Conservation (phyloP, 2,113 vertebrate species). For the Eclectus roratus region DNA sequence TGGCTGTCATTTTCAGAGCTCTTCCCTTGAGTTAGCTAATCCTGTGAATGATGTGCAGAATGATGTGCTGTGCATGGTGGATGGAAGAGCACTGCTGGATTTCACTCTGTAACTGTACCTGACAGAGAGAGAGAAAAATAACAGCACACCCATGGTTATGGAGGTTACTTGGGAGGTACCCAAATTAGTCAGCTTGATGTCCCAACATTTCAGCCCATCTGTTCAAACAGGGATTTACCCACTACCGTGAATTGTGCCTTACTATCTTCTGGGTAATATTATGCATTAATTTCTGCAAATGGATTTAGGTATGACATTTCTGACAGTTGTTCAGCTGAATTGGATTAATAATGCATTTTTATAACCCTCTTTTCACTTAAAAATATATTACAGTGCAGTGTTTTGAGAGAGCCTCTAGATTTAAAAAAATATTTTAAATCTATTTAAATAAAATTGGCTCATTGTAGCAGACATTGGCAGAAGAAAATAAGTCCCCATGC, state of each 20-base stretch:
- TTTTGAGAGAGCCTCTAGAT: not conserved
- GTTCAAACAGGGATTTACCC: conserved; percentile 58
- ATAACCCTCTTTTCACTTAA: conserved; percentile 28
- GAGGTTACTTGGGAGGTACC: conserved; percentile 58
- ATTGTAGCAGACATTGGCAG: not conserved
- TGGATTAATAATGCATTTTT: conserved; percentile 62
- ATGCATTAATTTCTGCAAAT: conserved; percentile 52
- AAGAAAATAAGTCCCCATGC: not conserved
- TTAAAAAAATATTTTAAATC: not conserved
- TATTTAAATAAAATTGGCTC: conserved; percentile 4
- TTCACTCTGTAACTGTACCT: not conserved
- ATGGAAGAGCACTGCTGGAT: not conserved
- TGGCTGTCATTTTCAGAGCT: not conserved
- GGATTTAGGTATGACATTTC: conserved; percentile 57
- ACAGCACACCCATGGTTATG: conserved; percentile 13
- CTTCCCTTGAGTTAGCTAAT: not conserved
- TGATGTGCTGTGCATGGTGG: rapidly evolving
- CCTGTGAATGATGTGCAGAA: not conserved
- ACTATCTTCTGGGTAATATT: conserved; percentile 42
- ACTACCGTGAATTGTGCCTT: conserved; percentile 1
- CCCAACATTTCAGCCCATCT: conserved; percentile 59
- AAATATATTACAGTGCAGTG: not conserved
- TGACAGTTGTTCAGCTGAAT: conserved; percentile 59
- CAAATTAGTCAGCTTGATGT: conserved; percentile 60
- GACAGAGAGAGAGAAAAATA: not conserved